These are phyloP conservation scores for Nerophis ophidion DNA, from an alignment of 2,113 vertebrate species.

Conservation along the genomic window DNA sequence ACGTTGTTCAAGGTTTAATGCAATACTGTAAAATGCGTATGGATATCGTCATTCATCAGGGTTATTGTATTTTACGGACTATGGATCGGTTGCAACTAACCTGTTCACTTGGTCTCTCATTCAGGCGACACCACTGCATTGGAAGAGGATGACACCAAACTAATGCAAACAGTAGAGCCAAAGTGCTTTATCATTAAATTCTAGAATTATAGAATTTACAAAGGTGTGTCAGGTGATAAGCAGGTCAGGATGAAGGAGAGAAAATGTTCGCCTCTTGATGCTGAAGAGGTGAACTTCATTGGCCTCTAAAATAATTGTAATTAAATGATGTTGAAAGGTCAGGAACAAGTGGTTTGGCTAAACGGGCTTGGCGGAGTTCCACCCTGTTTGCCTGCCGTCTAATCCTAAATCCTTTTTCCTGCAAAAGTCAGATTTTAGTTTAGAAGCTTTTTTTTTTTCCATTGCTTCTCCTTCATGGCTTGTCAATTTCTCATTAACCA, in stretches of 20 bases:
- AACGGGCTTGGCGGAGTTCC: slow-evolving; percentile 1
- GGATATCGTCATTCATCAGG: too few species aligned
- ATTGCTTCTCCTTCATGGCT: neutral
- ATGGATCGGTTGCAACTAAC: too few species aligned
- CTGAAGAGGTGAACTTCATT: slow-evolving; percentile 3
- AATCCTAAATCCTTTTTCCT: neutral
- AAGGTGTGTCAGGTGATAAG: neutral
- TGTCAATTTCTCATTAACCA: neutral
- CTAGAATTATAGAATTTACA: neutral
- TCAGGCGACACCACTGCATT: too few species aligned
- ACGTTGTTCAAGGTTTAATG: too few species aligned
- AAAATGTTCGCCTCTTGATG: neutral
- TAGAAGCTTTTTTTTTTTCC: neutral
- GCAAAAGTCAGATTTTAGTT: neutral
- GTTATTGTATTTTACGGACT: too few species aligned
- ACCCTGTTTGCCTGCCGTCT: neutral
- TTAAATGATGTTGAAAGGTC: neutral
- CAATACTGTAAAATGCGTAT: too few species aligned
- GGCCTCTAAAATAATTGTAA: neutral
- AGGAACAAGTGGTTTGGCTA: neutral
- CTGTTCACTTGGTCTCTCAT: too few species aligned
- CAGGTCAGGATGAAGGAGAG: neutral
- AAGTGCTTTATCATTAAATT: neutral
- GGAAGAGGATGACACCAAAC: too few species aligned
- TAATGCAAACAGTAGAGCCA: too few species aligned